Percentiles rank a stretch among this genome's conserved stretches.
Conservation (phyloP, 2,113 vertebrate genomes). For the Nyctereutes procyonoides region DNA sequence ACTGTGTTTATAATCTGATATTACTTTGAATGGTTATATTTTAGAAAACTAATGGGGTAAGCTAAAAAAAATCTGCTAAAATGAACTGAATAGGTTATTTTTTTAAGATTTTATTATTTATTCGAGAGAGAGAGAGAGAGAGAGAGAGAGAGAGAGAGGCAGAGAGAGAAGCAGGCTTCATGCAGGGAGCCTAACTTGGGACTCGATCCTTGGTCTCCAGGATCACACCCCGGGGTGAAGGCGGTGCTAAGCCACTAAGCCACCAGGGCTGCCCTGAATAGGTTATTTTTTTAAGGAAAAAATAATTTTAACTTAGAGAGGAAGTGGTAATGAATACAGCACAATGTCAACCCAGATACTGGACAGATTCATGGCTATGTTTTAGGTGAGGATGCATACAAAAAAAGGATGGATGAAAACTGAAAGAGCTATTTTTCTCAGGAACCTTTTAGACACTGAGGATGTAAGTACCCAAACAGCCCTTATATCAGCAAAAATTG, state of each 20-base stretch:
- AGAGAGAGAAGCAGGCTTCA: no score
- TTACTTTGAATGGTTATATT: not conserved
- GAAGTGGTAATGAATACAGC: not conserved
- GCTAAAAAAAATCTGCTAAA: not conserved
- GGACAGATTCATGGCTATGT: not conserved
- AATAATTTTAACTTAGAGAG: not conserved
- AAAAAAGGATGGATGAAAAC: not conserved
- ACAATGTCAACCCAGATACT: not conserved
- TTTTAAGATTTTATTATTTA: not conserved
- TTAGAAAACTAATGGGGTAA: not conserved
- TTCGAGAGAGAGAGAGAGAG: no score
- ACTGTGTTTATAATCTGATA: not conserved
- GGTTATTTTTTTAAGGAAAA: not conserved
- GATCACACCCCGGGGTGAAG: no score
- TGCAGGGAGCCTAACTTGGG: no score
- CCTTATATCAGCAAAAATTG: not conserved
- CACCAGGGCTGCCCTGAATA: no score
- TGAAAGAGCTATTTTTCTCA: not conserved
- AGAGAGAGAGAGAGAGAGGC: no score
- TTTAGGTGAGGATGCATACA: not conserved
- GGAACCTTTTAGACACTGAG: not conserved
- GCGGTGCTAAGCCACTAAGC: no score
- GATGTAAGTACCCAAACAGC: not conserved
- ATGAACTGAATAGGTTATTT: not conserved
- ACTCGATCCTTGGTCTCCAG: no score